Percentiles rank a stretch among this genome's conserved stretches.
phyloP scores from a whole-genome alignment of 2,888 invertebrate species.

The Hemaris fuciformis region DNA sequence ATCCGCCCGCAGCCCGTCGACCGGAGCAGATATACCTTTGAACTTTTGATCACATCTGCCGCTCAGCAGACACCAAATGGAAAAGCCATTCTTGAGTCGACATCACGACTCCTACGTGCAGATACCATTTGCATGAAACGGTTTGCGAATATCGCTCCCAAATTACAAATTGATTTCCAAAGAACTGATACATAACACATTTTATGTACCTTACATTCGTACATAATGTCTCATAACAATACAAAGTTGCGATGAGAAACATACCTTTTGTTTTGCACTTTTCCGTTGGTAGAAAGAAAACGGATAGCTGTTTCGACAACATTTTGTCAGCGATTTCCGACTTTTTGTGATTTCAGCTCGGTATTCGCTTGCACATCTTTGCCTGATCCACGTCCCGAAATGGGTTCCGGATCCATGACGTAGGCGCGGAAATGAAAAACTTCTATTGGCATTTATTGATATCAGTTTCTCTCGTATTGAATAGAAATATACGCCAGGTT shows the following conservation, averaged over 20 bases:
- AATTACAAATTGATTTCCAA: neutral
- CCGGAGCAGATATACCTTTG: conserved; percentile 5
- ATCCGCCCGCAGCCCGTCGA: neutral
- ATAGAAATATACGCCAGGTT: neutral
- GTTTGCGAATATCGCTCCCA: neutral
- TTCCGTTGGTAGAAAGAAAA: conserved; percentile 29
- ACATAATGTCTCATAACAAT: neutral
- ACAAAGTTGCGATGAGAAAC: neutral
- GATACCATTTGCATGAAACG: neutral
- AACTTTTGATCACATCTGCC: conserved; percentile 7
- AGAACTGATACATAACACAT: neutral
- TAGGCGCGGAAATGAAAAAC: conserved; percentile 69
- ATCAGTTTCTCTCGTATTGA: conserved; percentile 21
- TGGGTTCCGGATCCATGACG: conserved; percentile 59
- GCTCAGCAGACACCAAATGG: conserved; percentile 6
- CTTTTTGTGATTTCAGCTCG: conserved; percentile 41
- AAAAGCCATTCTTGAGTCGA: conserved; percentile 6
- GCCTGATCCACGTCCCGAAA: conserved; percentile 57
- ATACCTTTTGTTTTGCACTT: neutral
- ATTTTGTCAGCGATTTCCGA: conserved; percentile 44
- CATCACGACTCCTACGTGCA: conserved; percentile 4
- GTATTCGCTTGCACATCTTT: conserved; percentile 46
- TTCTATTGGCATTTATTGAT: conserved; percentile 55
- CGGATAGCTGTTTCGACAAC: conserved; percentile 36
- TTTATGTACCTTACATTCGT: neutral